Conservation (phyloP, 2,888 invertebrate genomes). For the Gari tellinella region DNA sequence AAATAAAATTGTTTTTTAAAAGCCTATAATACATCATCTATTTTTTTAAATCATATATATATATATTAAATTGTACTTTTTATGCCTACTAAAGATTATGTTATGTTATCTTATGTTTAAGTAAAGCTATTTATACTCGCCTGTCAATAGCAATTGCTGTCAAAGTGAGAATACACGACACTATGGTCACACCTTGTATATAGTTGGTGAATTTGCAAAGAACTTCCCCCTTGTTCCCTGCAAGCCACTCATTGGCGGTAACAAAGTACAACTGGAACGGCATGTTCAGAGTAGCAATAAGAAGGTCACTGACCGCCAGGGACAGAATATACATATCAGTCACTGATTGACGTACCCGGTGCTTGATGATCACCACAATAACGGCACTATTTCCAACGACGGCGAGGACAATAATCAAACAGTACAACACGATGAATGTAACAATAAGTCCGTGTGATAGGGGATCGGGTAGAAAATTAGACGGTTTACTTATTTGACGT, state of each 20-base stretch:
- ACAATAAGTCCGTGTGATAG: slow-evolving; percentile 48
- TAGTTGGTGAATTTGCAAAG: slow-evolving; percentile 76
- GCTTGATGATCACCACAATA: slow-evolving; percentile 63
- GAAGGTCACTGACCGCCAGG: slow-evolving; percentile 73
- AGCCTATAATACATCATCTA: too few relatives aligned
- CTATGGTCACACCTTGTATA: slow-evolving; percentile 74
- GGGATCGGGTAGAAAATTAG: slow-evolving; percentile 60
- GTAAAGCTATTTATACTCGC: slow-evolving; percentile 53
- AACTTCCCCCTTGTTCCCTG: slow-evolving; percentile 66
- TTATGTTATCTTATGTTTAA: too few relatives aligned
- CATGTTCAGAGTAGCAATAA: slow-evolving; percentile 74
- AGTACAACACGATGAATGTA: slow-evolving; percentile 65
- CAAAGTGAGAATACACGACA: slow-evolving; percentile 73
- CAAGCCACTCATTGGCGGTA: slow-evolving; percentile 72
- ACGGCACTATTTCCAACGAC: slow-evolving; percentile 71
- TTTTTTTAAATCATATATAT: too few relatives aligned
- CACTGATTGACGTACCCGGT: slow-evolving; percentile 61
- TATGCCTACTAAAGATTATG: too few relatives aligned
- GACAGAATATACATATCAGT: slow-evolving; percentile 77
- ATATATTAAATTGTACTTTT: too few relatives aligned
- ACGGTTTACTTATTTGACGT: not conserved
- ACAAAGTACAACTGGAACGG: slow-evolving; percentile 70
- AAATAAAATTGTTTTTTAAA: too few relatives aligned
- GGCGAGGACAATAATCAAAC: slow-evolving; percentile 66
- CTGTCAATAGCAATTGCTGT: slow-evolving; percentile 77